Conservation (phyloP, 37 sponge, comb jelly and placozoan species). For the Bolinopsis microptera region DNA sequence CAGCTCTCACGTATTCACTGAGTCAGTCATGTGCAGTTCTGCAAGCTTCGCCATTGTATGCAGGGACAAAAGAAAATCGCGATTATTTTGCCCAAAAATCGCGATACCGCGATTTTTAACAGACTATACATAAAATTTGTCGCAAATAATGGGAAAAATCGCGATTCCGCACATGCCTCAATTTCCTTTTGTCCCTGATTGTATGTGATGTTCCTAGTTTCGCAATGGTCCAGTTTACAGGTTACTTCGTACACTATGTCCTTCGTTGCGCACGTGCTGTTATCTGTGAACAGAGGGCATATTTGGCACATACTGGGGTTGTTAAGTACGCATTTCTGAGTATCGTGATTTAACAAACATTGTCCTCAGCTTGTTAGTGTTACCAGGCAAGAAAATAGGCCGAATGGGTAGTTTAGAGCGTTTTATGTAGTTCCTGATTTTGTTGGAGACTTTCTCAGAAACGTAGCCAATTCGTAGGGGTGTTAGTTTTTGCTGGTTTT, state of each 20-base stretch:
- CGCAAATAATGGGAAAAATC: too few relatives aligned
- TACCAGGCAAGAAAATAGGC: background rate
- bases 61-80: too few relatives aligned
- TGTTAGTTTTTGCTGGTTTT: background rate
- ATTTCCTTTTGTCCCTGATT: too few relatives aligned
- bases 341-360: background rate
- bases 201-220: too few relatives aligned
- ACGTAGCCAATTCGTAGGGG: background rate
- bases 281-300: background rate
- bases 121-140: too few relatives aligned
- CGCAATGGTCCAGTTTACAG: too few relatives aligned
- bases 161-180: too few relatives aligned
- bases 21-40: background rate
- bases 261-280: background rate
- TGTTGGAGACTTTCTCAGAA: background rate
- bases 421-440: background rate
- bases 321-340: background rate
- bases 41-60: background rate
- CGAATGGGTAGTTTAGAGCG: constrained; percentile 14
- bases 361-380: background rate
- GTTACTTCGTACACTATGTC: background rate
- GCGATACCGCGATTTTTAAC: too few relatives aligned
- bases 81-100: too few relatives aligned
- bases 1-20: background rate
- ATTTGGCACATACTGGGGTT: background rate